Conservation (phyloP, 2,888 invertebrate species). For the Chamaedrilus cognettii region DNA sequence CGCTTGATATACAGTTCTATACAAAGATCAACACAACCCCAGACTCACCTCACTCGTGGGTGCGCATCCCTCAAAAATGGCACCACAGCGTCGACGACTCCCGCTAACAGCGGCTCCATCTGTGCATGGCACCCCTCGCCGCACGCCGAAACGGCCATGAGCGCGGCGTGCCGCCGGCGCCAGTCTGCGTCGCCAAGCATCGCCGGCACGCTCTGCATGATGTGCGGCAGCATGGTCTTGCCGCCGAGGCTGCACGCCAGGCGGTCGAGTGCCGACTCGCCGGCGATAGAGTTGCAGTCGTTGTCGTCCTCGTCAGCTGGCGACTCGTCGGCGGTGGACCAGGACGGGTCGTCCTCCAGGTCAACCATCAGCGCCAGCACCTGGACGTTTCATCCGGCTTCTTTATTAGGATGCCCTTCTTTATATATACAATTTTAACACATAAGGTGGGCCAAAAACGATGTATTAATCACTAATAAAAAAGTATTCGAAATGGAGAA, state of each 20-base stretch:
- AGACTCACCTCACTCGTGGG: conserved; percentile 9
- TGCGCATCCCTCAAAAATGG: conserved; percentile 74
- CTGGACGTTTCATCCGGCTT: conserved; percentile 70
- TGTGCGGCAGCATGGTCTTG: conserved; percentile 85
- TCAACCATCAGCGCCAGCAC: conserved; percentile 68
- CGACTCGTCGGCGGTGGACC: conserved; percentile 87
- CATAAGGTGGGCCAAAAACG: too few species aligned
- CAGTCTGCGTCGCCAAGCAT: conserved; percentile 69
- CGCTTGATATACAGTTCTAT: background rate
- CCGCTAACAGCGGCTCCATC: conserved; percentile 93
- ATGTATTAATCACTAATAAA: too few species aligned
- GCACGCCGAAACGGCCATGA: conserved; percentile 98
- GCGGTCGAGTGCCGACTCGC: conserved; percentile 95
- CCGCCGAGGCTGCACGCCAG: conserved; percentile 97
- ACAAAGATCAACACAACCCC: background rate
- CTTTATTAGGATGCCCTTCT: too few species aligned
- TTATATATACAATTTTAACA: too few species aligned
- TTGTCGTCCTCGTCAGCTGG: conserved; percentile 80
- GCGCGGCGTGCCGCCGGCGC: conserved; percentile 79
- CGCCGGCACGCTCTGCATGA: conserved; percentile 79
- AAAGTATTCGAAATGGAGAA: too few species aligned
- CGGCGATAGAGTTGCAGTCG: conserved; percentile 82
- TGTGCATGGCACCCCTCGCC: conserved; percentile 99
- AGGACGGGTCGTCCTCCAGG: conserved; percentile 57
- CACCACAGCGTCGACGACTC: conserved; percentile 88